Evolutionary conservation across 2,113 vertebrate species (phyloP).

Genomic region (Eptatretus burgeri): DNA sequence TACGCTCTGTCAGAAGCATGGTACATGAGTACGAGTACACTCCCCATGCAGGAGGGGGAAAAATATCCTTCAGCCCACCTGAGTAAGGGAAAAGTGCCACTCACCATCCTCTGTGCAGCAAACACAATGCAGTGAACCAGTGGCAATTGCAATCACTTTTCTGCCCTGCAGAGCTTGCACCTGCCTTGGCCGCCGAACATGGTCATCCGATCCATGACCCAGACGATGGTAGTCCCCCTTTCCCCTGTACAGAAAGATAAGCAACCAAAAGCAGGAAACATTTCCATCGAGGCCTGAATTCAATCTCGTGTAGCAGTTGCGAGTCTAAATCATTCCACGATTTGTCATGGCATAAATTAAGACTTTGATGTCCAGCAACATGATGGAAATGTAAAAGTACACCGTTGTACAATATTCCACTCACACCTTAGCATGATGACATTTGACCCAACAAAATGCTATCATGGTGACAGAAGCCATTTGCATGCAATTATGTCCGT

Average conservation of each 20-base stretch:
- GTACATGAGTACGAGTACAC: no score
- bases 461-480: neutral
- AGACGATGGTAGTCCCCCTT: conserved; percentile 90
- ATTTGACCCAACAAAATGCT: neutral
- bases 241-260: conserved; percentile 29
- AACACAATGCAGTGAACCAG: conserved; percentile 85
- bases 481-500: neutral
- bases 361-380: neutral
- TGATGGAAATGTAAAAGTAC: no score
- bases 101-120: conserved; percentile 94
- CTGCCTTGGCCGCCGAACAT: conserved; percentile 66
- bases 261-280: no score
- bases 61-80: no score
- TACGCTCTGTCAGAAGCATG: no score
- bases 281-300: no score
- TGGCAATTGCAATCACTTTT: conserved; percentile 88
- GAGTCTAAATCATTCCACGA: no score
- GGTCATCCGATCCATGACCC: conserved; percentile 85
- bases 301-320: no score
- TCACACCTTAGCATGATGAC: neutral
- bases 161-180: conserved; percentile 90
- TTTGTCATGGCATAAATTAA: no score
- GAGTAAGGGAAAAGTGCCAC: neutral
- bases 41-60: no score
- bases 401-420: neutral